Percentiles rank a stretch among this genome's conserved stretches.
Conservation (phyloP, 2,797 vertebrate species). For the Ctenosaura bakeri region DNA sequence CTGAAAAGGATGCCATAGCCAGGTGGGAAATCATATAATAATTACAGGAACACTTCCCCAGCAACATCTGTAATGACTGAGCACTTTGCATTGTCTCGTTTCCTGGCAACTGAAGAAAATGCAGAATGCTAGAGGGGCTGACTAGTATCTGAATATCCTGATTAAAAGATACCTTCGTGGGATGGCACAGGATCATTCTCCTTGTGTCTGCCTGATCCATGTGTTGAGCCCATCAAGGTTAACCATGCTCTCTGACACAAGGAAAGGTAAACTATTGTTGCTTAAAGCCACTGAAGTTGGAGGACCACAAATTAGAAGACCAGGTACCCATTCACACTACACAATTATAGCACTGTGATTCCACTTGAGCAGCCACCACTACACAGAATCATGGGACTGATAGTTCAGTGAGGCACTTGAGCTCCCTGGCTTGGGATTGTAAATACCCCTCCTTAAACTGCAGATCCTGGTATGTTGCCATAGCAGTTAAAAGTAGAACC, state of each 20-base stretch:
- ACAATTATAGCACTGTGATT: too few species aligned
- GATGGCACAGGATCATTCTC: too few species aligned
- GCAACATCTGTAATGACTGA: constrained; percentile 40
- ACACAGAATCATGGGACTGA: too few species aligned
- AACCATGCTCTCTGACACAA: background rate
- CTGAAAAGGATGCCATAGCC: constrained; percentile 30
- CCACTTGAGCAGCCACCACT: too few species aligned
- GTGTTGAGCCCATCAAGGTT: background rate
- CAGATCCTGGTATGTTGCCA: too few species aligned
- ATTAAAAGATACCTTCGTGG: background rate
- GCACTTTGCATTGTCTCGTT: constrained; percentile 27
- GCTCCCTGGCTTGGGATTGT: too few species aligned
- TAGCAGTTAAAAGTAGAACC: too few species aligned
- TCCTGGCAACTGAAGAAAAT: constrained; percentile 36
- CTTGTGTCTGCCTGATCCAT: background rate
- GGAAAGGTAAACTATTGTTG: background rate
- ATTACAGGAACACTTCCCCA: constrained; percentile 27
- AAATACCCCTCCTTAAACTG: too few species aligned
- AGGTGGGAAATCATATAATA: constrained; percentile 43
- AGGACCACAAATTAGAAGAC: background rate
- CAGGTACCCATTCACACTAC: too few species aligned
- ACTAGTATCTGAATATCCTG: constrained; percentile 4
- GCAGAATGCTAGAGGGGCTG: constrained; percentile 10
- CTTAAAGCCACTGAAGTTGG: background rate
- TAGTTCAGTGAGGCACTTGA: too few species aligned